Conservation (phyloP, 2,888 invertebrate species). For the Drosophila hamatofila region DNA sequence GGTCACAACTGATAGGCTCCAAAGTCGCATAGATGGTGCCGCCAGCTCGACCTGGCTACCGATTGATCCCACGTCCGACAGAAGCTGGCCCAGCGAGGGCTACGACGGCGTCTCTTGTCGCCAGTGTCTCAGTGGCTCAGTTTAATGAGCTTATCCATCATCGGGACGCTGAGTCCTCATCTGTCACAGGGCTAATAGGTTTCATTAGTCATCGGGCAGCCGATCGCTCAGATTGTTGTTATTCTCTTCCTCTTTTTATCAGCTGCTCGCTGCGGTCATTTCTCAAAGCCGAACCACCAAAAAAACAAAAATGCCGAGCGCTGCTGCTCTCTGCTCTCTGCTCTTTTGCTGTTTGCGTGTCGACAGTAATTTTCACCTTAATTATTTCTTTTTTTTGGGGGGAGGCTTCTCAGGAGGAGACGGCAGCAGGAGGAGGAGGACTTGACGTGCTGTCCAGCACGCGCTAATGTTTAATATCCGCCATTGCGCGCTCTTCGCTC, state of each 20-base stretch:
- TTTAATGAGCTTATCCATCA: slow-evolving; percentile 79
- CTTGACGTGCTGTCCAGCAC: slow-evolving; percentile 71
- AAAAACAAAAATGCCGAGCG: slow-evolving; percentile 29
- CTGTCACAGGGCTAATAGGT: slow-evolving; percentile 80
- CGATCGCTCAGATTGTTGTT: slow-evolving; percentile 11
- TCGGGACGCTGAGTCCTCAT: slow-evolving; percentile 62
- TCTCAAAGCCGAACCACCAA: slow-evolving; percentile 55
- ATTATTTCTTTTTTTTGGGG: slow-evolving; percentile 60
- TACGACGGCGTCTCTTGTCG: slow-evolving; percentile 42
- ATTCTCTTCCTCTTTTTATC: slow-evolving; percentile 42
- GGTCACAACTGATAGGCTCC: slow-evolving; percentile 32
- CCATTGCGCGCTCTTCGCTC: slow-evolving; percentile 34
- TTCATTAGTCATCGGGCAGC: slow-evolving; percentile 72
- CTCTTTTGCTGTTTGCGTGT: slow-evolving; percentile 58
- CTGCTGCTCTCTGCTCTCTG: not conserved
- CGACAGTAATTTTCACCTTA: slow-evolving; percentile 81
- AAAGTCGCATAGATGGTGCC: slow-evolving; percentile 61
- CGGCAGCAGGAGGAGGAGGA: not conserved
- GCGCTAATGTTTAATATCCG: slow-evolving; percentile 80
- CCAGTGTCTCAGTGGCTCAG: slow-evolving; percentile 41
- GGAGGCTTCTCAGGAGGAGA: slow-evolving; percentile 20
- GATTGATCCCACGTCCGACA: slow-evolving; percentile 58
- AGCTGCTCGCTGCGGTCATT: slow-evolving; percentile 65
- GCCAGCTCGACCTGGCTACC: slow-evolving; percentile 60
- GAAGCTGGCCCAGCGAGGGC: slow-evolving; percentile 22